These are phyloP conservation scores for Herpetotheres cachinnans DNA, from an alignment of 2,113 vertebrate genomes.

Conservation along the genomic window DNA sequence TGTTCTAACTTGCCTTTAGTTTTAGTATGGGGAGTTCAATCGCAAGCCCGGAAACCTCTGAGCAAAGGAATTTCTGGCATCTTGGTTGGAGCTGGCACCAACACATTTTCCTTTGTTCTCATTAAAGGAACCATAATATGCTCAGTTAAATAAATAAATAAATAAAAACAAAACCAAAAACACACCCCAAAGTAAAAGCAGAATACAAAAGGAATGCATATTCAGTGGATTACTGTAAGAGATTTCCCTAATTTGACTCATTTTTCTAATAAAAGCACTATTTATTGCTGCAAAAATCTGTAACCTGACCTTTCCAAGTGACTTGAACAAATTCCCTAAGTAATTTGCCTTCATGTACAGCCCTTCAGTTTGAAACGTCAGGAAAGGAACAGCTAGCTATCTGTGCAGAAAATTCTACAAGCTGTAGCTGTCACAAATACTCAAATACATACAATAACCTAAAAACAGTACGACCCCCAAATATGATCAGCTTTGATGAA, in stretches of 20 bases:
- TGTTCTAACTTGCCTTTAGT: constrained; percentile 23
- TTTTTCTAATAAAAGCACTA: not conserved
- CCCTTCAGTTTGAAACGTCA: not conserved
- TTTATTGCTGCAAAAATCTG: not conserved
- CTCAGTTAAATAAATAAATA: not conserved
- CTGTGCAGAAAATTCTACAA: constrained; percentile 26
- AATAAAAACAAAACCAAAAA: not conserved
- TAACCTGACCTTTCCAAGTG: constrained; percentile 19
- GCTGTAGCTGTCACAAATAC: not conserved
- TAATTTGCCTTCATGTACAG: not conserved
- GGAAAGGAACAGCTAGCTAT: not conserved
- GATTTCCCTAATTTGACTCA: not conserved
- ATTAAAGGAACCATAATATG: constrained; percentile 52
- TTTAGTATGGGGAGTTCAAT: not conserved
- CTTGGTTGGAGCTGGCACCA: constrained; percentile 43
- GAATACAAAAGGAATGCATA: not conserved
- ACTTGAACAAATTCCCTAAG: not conserved
- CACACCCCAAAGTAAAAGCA: not conserved
- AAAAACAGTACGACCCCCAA: not conserved
- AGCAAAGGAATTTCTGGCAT: constrained; percentile 65
- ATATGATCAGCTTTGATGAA: not conserved
- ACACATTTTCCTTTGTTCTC: constrained; percentile 53
- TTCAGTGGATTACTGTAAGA: not conserved
- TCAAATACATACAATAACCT: not conserved
- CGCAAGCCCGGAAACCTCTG: constrained; percentile 34